Conservation (phyloP, 2,797 vertebrate genomes). For the Heteromormyrus szaboi region DNA sequence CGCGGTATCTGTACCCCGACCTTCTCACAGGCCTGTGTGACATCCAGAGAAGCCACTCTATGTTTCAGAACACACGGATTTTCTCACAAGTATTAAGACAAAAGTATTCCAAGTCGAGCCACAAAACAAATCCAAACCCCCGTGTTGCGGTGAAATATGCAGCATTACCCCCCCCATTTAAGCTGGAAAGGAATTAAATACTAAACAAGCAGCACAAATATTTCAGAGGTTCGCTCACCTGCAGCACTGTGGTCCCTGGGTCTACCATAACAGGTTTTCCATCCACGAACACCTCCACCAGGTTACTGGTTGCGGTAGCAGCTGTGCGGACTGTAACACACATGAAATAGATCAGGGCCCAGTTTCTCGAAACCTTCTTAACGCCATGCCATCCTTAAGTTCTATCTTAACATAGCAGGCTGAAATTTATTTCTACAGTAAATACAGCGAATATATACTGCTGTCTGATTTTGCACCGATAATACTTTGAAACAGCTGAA, state of each 20-base stretch:
- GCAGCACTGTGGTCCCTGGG: constrained; percentile 90
- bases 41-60: background rate
- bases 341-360: constrained; percentile 5
- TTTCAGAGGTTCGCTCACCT: constrained; percentile 58
- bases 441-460: background rate
- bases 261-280: constrained; percentile 84
- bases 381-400: background rate
- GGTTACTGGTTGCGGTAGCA: constrained; percentile 74
- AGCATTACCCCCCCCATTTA: background rate
- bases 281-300: constrained; percentile 93
- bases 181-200: background rate
- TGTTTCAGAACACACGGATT: background rate
- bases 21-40: constrained; percentile 79
- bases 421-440: background rate
- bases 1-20: constrained; percentile 91
- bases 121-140: background rate
- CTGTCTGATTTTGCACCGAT: background rate
- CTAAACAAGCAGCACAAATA: background rate
- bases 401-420: background rate
- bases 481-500: background rate
- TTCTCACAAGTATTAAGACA: constrained; percentile 1
- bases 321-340: constrained; percentile 62
- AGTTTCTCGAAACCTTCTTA: background rate
- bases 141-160: background rate
- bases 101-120: background rate